Base-by-base conservation (phyloP, 2,797 vertebrate genomes). In the Cirrhinus mrigala region DNA sequence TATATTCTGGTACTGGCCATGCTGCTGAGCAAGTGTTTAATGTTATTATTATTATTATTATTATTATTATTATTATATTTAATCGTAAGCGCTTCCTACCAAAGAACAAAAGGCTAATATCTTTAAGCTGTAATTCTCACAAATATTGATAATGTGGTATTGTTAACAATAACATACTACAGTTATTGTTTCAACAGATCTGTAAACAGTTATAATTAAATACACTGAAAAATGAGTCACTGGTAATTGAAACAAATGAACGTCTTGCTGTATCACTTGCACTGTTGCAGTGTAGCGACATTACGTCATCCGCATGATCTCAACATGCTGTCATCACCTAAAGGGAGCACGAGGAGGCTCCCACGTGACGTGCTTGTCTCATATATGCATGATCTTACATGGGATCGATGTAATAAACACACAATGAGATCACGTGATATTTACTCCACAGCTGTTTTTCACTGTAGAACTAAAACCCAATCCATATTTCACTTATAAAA, bases 271-370 rank as follows among this genome's bases (percentile, higher is more conserved):
- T 5, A 24, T 77, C 33, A 27, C 56, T 44, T 12, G 56, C 76
- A 18, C 29, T 78, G 22, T 78, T 37, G 74, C 50, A 4, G 29
- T 56, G 11, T 24, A 24, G 33, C 22, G n/a, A 24, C 75, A 78
- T 86, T 82, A 74, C 87, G 69, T 86, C 88, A 88, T 73, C 73
- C n/a, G 22, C 50, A 79, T 88, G 82, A 89, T 71, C 60, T 88
- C 86, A 89, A 29, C 79, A 50, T 50, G 74, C 46, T 88, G 88
- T 86, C 69, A 79, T 89, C 82, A 73, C 73, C 87, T 75, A 56
- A 58, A 83, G 69, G 76, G 74, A 82, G 76, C 50, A 69, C 83
- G 50, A 76, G 77, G 83, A 87, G 52, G 44, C 77, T 66, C 83
- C 58, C 46, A 48, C 50, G 54, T 85, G 62, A 73, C 18, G 58